These are phyloP conservation scores for Chrysaora quinquecirrha DNA, from an alignment of 30 jellyfish, hydroid and myxozoan species.

Conservation along the genomic window DNA sequence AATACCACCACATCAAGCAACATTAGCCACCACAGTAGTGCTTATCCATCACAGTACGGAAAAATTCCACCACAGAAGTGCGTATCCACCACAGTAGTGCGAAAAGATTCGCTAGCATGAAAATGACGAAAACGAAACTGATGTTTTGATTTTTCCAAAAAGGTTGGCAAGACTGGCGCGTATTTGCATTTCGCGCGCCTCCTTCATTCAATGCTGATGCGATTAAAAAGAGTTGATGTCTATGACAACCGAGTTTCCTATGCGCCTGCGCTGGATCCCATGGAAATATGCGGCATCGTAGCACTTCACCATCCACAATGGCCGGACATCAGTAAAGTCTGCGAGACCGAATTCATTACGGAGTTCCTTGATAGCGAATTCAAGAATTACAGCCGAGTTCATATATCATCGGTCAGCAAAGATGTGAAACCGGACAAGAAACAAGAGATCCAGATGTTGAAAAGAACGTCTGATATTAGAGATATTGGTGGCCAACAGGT, in stretches of 20 bases:
- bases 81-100: too few relatives aligned
- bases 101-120: too few relatives aligned
- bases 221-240: conserved; percentile 91
- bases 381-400: conserved; percentile 68
- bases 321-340: conserved; percentile 75
- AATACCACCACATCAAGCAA: too few relatives aligned
- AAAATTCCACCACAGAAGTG: too few relatives aligned
- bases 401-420: conserved; percentile 66
- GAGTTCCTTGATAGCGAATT: conserved; percentile 75
- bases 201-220: conserved; percentile 87
- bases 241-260: conserved; percentile 79
- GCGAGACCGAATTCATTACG: conserved; percentile 75
- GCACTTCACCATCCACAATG: conserved; percentile 81
- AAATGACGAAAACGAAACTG: too few relatives aligned
- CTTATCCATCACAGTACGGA: too few relatives aligned
- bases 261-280: conserved; percentile 81
- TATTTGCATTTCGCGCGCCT: conserved; percentile 84
- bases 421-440: conserved; percentile 54
- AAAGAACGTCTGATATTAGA: conserved; percentile 56
- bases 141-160: too few relatives aligned
- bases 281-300: conserved; percentile 76
- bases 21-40: too few relatives aligned
- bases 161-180: conserved; percentile 99
- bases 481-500: conserved; percentile 81
- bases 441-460: conserved; percentile 65